Conservation (phyloP, 2,888 invertebrate genomes). For the Colletes collaris region DNA sequence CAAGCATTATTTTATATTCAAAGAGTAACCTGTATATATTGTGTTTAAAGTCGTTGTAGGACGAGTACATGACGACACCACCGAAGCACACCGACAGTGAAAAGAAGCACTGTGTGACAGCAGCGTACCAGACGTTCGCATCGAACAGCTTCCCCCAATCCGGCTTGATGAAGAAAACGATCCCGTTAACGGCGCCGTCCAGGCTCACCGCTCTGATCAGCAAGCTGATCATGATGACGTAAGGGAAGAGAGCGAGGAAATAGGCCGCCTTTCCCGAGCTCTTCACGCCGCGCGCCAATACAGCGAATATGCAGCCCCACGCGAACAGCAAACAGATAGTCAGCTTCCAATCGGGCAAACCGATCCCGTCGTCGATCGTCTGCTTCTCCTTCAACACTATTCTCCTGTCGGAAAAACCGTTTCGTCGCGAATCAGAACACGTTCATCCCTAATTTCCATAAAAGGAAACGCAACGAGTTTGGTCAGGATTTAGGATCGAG, state of each 20-base stretch:
- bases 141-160: conserved; percentile 87
- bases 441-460: too few relatives aligned
- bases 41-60: conserved; percentile 86
- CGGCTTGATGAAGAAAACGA: conserved; percentile 87
- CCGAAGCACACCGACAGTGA: conserved; percentile 86
- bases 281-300: conserved; percentile 85
- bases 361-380: conserved; percentile 84
- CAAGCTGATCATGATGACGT: conserved; percentile 85
- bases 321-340: conserved; percentile 84
- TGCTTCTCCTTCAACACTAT: conserved; percentile 84
- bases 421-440: too few relatives aligned
- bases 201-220: conserved; percentile 86
- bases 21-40: conserved; percentile 84
- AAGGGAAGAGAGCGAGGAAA: conserved; percentile 89
- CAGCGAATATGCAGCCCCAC: conserved; percentile 84
- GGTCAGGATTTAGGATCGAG: too few relatives aligned
- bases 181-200: conserved; percentile 86
- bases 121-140: conserved; percentile 86
- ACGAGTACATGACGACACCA: conserved; percentile 86
- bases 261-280: conserved; percentile 88
- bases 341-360: conserved; percentile 85
- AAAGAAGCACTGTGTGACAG: conserved; percentile 87
- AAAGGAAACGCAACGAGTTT: too few relatives aligned
- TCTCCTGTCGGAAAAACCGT: conserved; percentile 78
- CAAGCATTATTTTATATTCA: conserved; percentile 32